These are phyloP conservation scores for Cyclopterus lumpus DNA, from an alignment of 2,797 vertebrate genomes.

Conservation along the genomic window DNA sequence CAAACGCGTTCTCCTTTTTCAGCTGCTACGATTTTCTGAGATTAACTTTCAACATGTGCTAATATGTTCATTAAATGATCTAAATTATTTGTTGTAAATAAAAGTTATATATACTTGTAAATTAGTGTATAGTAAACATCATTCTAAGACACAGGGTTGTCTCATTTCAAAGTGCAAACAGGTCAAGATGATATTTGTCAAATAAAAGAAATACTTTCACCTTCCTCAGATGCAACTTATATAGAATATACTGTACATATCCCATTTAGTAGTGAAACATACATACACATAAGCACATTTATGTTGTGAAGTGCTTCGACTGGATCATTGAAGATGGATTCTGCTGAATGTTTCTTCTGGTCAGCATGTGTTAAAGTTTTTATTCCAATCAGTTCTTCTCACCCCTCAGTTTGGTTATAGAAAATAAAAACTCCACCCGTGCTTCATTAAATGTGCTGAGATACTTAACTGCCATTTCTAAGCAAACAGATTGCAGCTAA, in stretches of 20 bases:
- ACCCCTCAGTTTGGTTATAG: conserved; percentile 5
- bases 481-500: conserved; percentile 34
- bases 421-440: conserved; percentile 8
- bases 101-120: background rate
- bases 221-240: background rate
- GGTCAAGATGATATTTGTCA: background rate
- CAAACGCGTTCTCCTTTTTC: background rate
- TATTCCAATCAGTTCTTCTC: conserved; percentile 11
- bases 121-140: background rate
- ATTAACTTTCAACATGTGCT: background rate
- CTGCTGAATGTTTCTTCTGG: background rate
- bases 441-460: conserved; percentile 8
- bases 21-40: background rate
- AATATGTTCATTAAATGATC: background rate
- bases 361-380: conserved; percentile 1
- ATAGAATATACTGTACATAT: background rate
- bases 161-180: conserved; percentile 4
- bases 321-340: background rate
- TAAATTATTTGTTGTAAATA: background rate
- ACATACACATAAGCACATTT: background rate
- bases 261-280: background rate
- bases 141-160: background rate
- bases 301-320: background rate
- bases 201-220: background rate
- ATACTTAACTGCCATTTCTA: conserved; percentile 18